Evolutionary conservation across 2,113 vertebrate genomes (phyloP).

Genomic region (Pygoscelis antarcticus): DNA sequence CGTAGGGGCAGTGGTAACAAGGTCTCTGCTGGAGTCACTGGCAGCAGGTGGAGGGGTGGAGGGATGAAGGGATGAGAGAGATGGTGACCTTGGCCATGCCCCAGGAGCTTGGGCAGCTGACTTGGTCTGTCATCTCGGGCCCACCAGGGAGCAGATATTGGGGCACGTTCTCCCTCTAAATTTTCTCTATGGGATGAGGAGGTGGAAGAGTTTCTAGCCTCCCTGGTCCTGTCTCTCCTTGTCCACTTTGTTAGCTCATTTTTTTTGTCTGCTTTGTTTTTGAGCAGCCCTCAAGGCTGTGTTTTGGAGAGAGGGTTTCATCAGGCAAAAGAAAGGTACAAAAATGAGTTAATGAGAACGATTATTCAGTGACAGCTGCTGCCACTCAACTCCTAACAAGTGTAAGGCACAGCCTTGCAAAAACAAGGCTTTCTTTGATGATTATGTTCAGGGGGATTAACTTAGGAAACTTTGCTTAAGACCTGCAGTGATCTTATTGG

Average conservation of each 20-base stretch:
- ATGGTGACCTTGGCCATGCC: background rate
- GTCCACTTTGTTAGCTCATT: background rate
- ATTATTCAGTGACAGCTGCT: slow-evolving; percentile 50
- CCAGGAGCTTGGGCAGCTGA: background rate
- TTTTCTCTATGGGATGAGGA: background rate
- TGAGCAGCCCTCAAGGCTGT: background rate
- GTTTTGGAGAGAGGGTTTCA: slow-evolving; percentile 1
- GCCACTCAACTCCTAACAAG: slow-evolving; percentile 4
- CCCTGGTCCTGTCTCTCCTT: background rate
- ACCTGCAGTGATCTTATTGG: background rate
- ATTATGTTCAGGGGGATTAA: slow-evolving; percentile 10
- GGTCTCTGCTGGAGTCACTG: background rate
- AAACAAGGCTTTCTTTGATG: slow-evolving; percentile 6
- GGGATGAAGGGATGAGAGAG: background rate
- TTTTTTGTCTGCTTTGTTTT: background rate
- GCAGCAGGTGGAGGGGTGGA: background rate
- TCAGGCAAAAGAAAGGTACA: background rate
- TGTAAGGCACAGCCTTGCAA: background rate
- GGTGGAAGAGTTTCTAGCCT: background rate
- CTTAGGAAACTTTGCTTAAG: background rate
- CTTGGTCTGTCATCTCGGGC: fast-evolving
- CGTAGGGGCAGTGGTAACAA: fast-evolving
- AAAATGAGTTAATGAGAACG: slow-evolving; percentile 28
- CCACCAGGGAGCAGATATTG: background rate
- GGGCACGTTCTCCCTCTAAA: background rate